Conservation (phyloP, 2,113 vertebrate genomes). For the Dolichotis patagonum region DNA sequence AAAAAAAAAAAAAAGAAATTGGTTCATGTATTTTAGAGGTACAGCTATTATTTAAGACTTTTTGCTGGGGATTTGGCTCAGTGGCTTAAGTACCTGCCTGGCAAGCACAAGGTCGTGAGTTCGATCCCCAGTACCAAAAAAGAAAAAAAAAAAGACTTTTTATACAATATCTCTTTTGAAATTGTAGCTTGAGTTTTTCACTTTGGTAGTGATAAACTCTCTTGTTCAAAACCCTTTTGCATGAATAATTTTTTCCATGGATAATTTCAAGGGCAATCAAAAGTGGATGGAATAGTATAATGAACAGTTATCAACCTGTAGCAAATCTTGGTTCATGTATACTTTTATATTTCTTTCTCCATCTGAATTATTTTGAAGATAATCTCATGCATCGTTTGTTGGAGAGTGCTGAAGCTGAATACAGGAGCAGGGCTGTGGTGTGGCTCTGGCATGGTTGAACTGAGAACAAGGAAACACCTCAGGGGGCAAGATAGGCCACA, state of each 20-base stretch:
- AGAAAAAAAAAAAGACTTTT: too few relatives aligned
- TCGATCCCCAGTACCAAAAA: too few relatives aligned
- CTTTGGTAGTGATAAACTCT: neutral
- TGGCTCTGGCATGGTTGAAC: too few relatives aligned
- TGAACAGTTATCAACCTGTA: neutral
- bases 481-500: too few relatives aligned
- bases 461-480: too few relatives aligned
- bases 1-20: neutral
- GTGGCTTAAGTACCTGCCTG: too few relatives aligned
- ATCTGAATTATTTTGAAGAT: neutral
- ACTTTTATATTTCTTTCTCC: neutral
- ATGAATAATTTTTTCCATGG: neutral
- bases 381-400: neutral
- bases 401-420: too few relatives aligned
- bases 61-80: too few relatives aligned
- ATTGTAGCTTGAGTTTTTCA: neutral
- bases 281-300: neutral
- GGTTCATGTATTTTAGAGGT: neutral
- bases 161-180: neutral
- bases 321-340: neutral
- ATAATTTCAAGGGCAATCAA: neutral
- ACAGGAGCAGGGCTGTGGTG: too few relatives aligned
- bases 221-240: neutral
- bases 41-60: neutral
- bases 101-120: too few relatives aligned